Conservation (phyloP, 2,888 invertebrate species). For the Cerceris ruficornis region DNA sequence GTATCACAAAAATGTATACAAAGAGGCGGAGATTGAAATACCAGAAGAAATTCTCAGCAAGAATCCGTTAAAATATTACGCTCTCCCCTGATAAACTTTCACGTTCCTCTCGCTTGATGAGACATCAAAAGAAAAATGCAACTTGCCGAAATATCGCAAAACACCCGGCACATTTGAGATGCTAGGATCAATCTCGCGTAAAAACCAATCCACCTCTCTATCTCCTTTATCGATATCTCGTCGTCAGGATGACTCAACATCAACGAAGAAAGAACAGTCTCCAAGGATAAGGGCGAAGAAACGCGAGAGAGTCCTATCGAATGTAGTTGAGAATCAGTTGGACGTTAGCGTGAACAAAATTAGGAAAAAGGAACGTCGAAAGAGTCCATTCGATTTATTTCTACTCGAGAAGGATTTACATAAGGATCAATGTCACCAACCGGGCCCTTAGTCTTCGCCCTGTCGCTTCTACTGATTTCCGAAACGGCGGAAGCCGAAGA, state of each 20-base stretch:
- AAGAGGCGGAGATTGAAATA: too few species aligned
- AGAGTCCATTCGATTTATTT: constrained; percentile 33
- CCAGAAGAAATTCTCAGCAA: too few species aligned
- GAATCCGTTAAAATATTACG: too few species aligned
- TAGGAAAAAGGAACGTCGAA: constrained; percentile 17
- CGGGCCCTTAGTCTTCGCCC: constrained; percentile 39
- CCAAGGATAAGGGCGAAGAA: background rate
- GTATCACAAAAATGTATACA: too few species aligned
- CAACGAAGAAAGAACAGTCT: background rate
- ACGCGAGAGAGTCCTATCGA: background rate
- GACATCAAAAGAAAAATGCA: too few species aligned
- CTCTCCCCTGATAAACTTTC: too few species aligned
- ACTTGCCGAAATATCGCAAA: background rate
- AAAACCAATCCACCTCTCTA: background rate
- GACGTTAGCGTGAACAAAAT: constrained; percentile 4
- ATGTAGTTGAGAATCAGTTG: constrained; percentile 6
- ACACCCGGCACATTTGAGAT: background rate
- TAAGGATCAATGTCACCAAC: constrained; percentile 55
- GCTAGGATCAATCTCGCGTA: background rate
- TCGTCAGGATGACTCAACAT: background rate
- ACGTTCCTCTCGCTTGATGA: too few species aligned
- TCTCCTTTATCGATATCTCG: background rate
- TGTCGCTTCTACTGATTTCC: constrained; percentile 45
- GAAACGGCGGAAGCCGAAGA: constrained; percentile 22
- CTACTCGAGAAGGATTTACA: constrained; percentile 31